Percentiles rank a stretch among this genome's conserved stretches.
Conservation (phyloP, 2,797 vertebrate genomes). For the Decapterus maruadsi region DNA sequence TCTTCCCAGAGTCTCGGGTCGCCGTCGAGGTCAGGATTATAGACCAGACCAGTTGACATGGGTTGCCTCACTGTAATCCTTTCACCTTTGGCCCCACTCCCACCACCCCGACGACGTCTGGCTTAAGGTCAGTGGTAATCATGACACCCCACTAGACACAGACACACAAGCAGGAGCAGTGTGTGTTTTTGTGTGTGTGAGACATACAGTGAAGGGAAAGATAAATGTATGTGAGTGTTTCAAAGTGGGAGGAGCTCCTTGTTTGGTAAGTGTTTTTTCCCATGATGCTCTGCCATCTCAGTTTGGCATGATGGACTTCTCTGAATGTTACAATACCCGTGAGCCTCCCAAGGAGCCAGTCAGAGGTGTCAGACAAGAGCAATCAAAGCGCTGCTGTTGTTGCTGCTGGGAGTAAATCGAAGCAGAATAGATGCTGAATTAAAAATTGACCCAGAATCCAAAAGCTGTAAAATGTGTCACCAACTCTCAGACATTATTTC, state of each 20-base stretch:
- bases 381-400: background rate
- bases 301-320: background rate
- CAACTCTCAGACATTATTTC: background rate
- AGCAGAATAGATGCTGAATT: background rate
- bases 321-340: background rate
- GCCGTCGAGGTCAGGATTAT: slow-evolving; percentile 38
- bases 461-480: background rate
- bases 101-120: slow-evolving; percentile 49
- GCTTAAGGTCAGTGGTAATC: slow-evolving; percentile 67
- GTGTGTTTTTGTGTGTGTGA: slow-evolving; percentile 21
- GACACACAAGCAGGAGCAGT: slow-evolving; percentile 11
- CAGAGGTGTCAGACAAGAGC: background rate
- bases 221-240: background rate
- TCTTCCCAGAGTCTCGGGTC: slow-evolving; percentile 33
- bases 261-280: background rate
- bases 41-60: slow-evolving; percentile 55
- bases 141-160: slow-evolving; percentile 42
- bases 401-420: background rate
- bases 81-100: slow-evolving; percentile 68
- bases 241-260: background rate
- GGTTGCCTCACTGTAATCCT: slow-evolving; percentile 66
- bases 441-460: background rate
- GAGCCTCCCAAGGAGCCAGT: background rate
- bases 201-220: background rate
- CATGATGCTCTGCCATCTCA: background rate